These are phyloP conservation scores for Caradrina kadenii DNA, from an alignment of 2,888 invertebrate species.

Conservation along the genomic window DNA sequence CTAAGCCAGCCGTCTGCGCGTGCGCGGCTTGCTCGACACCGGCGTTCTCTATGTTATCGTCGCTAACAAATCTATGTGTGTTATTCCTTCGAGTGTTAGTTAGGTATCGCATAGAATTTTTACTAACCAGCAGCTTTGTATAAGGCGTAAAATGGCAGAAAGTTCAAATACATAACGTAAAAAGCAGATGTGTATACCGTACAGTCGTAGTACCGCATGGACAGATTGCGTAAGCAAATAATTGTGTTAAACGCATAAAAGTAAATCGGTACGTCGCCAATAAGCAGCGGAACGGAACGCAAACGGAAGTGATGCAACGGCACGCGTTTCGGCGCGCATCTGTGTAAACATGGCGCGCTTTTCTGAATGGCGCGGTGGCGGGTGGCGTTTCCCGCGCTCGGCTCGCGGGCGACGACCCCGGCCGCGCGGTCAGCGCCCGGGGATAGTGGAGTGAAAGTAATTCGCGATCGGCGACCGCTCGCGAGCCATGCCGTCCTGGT, in stretches of 20 bases:
- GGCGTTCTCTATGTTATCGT: slow-evolving; percentile 55
- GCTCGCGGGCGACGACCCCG: slow-evolving; percentile 85
- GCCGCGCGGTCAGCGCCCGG: slow-evolving; percentile 86
- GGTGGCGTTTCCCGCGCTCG: slow-evolving; percentile 87
- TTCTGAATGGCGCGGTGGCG: slow-evolving; percentile 87
- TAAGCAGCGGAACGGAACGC: slow-evolving; percentile 85
- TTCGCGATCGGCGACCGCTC: slow-evolving; percentile 87
- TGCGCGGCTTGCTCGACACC: slow-evolving; percentile 61
- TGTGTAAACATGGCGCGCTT: slow-evolving; percentile 89
- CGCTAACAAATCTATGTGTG: slow-evolving; percentile 41
- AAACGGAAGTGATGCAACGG: slow-evolving; percentile 89
- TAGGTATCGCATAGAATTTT: slow-evolving; percentile 7
- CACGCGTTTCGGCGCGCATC: slow-evolving; percentile 89
- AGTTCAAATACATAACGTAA: slow-evolving; percentile 6
- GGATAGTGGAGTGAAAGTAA: slow-evolving; percentile 90
- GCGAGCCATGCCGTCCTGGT: slow-evolving; percentile 85
- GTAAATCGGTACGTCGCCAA: slow-evolving; percentile 81
- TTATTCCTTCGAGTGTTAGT: slow-evolving; percentile 33
- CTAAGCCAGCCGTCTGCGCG: slow-evolving; percentile 69
- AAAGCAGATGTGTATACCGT: slow-evolving; percentile 8
- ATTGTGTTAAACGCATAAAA: slow-evolving; percentile 74
- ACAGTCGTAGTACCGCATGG: slow-evolving; percentile 14
- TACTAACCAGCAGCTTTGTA: background rate
- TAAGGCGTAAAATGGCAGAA: background rate
- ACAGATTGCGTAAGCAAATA: slow-evolving; percentile 62